These are phyloP conservation scores for Drosophila melanica DNA, from an alignment of 1,140 invertebrate species.

Conservation along the genomic window DNA sequence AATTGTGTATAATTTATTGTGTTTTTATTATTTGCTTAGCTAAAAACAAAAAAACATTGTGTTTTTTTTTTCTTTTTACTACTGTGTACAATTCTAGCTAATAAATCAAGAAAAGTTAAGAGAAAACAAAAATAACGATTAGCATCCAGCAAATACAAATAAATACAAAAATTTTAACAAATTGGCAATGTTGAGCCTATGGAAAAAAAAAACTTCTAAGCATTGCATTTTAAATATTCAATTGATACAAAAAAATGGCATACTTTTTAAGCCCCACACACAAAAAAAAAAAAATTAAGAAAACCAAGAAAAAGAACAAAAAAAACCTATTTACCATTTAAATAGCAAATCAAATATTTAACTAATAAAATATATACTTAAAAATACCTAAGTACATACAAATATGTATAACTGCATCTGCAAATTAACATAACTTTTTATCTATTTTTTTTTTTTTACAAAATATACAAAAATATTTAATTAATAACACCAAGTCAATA, in stretches of 20 bases:
- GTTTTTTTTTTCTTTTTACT: constrained; percentile 26
- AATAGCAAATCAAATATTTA: constrained; percentile 60
- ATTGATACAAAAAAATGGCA: constrained; percentile 21
- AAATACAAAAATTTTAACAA: constrained; percentile 8
- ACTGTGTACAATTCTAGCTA: constrained; percentile 21
- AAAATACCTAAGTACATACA: constrained; percentile 53
- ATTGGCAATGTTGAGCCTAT: constrained; percentile 37
- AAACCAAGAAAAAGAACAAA: constrained; percentile 7
- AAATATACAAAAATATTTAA: constrained; percentile 5
- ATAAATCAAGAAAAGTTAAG: constrained; percentile 6
- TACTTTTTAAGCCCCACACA: constrained; percentile 17
- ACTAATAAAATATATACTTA: constrained; percentile 38
- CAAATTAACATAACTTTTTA: constrained; percentile 20
- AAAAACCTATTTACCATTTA: constrained; percentile 51
- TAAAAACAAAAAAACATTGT: constrained; percentile 2
- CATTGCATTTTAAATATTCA: constrained; percentile 55
- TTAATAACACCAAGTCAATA: constrained; percentile 1
- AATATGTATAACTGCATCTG: constrained; percentile 22
- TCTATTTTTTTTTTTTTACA: constrained; percentile 22
- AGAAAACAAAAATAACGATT: neutral
- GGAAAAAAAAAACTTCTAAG: constrained; percentile 28
- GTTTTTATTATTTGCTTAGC: constrained; percentile 51
- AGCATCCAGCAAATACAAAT: constrained; percentile 14
- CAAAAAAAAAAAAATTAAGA: neutral
- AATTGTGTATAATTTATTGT: constrained; percentile 30